Conservation (phyloP, 1,140 invertebrate genomes). For the Scaptomyza pallida region DNA sequence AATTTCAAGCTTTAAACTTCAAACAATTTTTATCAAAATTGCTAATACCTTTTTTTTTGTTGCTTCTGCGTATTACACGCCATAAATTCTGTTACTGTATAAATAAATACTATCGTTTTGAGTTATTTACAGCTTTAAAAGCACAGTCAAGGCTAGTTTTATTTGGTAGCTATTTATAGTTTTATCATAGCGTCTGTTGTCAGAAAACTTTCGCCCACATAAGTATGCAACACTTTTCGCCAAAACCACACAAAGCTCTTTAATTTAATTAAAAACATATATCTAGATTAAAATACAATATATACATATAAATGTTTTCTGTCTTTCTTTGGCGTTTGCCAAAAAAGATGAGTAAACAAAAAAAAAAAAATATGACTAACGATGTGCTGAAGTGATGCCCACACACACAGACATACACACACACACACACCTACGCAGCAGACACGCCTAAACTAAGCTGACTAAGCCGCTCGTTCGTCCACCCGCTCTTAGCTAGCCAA, state of each 20-base stretch:
- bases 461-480: slow-evolving; percentile 50
- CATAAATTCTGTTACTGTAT: background rate
- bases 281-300: background rate
- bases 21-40: slow-evolving; percentile 1
- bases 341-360: slow-evolving; percentile 50
- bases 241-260: slow-evolving; percentile 57
- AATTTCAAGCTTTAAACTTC: background rate
- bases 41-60: background rate
- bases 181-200: background rate
- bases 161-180: background rate
- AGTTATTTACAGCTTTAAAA: background rate
- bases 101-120: background rate
- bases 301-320: slow-evolving; percentile 14
- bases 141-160: background rate
- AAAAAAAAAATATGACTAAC: slow-evolving; percentile 71
- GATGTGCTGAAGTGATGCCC: slow-evolving; percentile 53
- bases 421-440: slow-evolving; percentile 30
- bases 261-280: slow-evolving; percentile 77
- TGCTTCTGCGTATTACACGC: background rate
- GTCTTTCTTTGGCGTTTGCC: slow-evolving; percentile 53
- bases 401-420: background rate
- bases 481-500: slow-evolving; percentile 9
- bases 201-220: slow-evolving; percentile 48
- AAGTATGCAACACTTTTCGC: slow-evolving; percentile 66
- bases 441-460: slow-evolving; percentile 56